Evolutionary conservation across 2,113 vertebrate species (phyloP).

Genomic region (Lasiurus borealis): DNA sequence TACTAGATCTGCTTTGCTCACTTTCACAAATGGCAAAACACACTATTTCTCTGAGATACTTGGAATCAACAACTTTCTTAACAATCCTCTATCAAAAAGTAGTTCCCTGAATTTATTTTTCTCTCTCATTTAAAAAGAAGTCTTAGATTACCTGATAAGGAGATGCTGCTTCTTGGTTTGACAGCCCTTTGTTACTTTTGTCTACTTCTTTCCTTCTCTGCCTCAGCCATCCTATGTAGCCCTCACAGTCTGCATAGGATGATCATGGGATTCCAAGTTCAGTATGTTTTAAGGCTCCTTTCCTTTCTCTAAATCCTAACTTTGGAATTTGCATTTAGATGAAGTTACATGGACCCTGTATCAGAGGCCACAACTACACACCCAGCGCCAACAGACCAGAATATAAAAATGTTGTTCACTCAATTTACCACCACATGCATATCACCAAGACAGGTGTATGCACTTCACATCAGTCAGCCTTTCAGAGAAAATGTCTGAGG

Average conservation of each 20-base stretch:
- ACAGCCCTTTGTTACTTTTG: neutral
- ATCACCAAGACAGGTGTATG: fast-evolving
- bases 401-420: neutral
- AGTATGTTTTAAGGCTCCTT: neutral
- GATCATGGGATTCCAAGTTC: neutral
- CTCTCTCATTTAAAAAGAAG: neutral
- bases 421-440: fast-evolving
- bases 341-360: neutral
- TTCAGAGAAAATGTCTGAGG: neutral
- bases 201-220: too few relatives aligned
- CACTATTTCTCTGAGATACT: neutral
- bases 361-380: neutral
- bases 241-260: too few relatives aligned
- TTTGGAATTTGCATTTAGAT: conserved; percentile 63
- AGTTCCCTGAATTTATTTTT: neutral
- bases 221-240: neutral
- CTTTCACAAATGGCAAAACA: conserved; percentile 26
- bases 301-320: conserved; percentile 49
- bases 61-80: neutral
- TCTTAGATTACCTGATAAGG: neutral
- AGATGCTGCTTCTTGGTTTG: neutral
- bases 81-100: conserved; percentile 1
- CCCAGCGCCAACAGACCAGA: neutral
- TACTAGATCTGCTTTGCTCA: neutral
- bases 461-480: neutral